Evolutionary conservation across 23 tunicate genomes (phyloP).

Genomic region (Diplosoma virens): DNA sequence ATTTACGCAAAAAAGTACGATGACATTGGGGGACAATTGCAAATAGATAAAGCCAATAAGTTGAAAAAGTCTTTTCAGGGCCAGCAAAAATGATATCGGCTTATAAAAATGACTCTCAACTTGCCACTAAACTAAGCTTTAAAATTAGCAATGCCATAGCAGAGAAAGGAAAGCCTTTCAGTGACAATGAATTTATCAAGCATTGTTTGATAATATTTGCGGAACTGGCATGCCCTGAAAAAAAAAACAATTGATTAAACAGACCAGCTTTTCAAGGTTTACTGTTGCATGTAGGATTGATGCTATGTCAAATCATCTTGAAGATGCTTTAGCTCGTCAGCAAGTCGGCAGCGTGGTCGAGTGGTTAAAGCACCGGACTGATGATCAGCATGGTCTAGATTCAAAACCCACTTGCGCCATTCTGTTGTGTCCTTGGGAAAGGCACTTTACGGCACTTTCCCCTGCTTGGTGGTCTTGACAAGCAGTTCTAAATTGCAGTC

Average conservation of each 20-base stretch:
- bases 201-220: constrained; percentile 12
- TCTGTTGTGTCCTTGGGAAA: too few species aligned
- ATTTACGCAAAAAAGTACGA: not conserved
- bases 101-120: constrained; percentile 19
- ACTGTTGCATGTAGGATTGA: constrained; percentile 19
- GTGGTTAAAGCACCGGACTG: too few species aligned
- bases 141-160: constrained; percentile 26
- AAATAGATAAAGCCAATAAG: not conserved
- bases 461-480: too few species aligned
- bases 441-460: too few species aligned
- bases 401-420: too few species aligned
- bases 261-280: constrained; percentile 18
- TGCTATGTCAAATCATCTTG: constrained; percentile 10
- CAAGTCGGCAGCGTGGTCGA: too few species aligned
- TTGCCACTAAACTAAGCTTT: constrained; percentile 15
- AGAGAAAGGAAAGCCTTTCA: constrained; percentile 28
- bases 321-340: constrained; percentile 23
- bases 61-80: not conserved
- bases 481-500: too few species aligned
- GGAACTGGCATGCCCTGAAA: constrained; percentile 22
- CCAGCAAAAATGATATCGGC: constrained; percentile 1
- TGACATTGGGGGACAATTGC: not conserved
- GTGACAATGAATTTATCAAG: constrained; percentile 32
- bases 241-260: constrained; percentile 14
- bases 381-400: too few species aligned